Conservation (phyloP, 2,113 vertebrate species). For the Conger conger region DNA sequence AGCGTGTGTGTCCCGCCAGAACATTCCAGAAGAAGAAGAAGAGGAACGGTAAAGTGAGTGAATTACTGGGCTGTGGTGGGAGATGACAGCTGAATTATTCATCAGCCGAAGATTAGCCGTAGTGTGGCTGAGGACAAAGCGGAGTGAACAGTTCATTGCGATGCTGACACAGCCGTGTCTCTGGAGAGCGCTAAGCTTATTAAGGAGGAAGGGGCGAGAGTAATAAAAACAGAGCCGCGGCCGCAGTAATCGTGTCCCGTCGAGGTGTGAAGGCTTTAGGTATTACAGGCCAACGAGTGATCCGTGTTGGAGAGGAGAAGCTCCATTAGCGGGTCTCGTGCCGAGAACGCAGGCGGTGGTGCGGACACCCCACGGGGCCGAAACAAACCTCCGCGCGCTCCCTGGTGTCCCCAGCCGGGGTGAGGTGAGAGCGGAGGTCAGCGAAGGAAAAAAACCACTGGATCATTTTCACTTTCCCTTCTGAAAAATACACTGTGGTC, state of each 20-base stretch:
- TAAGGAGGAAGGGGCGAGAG: constrained; percentile 36
- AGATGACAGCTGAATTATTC: constrained; percentile 40
- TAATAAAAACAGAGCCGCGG: constrained; percentile 29
- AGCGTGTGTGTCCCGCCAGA: neutral
- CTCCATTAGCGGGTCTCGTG: neutral
- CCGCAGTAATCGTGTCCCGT: constrained; percentile 34
- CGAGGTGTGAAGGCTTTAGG: constrained; percentile 28
- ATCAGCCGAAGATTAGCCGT: constrained; percentile 29
- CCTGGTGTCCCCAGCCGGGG: neutral
- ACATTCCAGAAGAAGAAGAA: neutral
- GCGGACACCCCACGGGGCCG: neutral
- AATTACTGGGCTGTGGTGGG: neutral
- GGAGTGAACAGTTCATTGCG: constrained; percentile 34
- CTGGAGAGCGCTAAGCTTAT: constrained; percentile 37
- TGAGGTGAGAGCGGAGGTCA: neutral
- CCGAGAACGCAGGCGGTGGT: neutral
- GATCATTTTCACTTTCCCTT: neutral
- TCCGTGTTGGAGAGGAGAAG: neutral
- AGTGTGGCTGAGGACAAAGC: constrained; percentile 21
- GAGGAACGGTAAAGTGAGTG: neutral
- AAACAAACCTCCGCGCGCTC: neutral
- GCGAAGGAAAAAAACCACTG: neutral
- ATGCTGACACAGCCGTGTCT: constrained; percentile 22
- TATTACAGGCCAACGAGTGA: constrained; percentile 1
- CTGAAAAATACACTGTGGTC: no score